These are phyloP conservation scores for Apis cerana DNA, from an alignment of 1,140 invertebrate genomes.

Conservation along the genomic window DNA sequence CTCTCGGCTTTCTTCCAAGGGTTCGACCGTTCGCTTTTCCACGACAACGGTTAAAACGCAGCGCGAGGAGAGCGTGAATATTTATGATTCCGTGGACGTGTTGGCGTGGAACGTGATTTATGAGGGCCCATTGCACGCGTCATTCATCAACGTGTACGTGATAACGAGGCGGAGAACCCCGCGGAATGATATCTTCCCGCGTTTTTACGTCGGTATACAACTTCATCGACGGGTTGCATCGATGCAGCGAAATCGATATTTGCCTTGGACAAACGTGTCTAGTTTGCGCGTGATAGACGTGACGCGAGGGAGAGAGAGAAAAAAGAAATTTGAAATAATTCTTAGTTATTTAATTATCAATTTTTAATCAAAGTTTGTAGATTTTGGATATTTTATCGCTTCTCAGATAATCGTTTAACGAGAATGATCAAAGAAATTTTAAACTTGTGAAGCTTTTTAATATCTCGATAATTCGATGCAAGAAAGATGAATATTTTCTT, in stretches of 20 bases:
- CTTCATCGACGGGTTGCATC: conserved; percentile 21
- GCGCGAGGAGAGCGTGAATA: conserved; percentile 17
- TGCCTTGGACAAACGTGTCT: neutral
- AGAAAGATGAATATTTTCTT: too few relatives aligned
- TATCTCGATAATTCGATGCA: too few relatives aligned
- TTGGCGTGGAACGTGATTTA: conserved; percentile 40
- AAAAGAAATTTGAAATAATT: too few relatives aligned
- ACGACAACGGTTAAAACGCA: conserved; percentile 30
- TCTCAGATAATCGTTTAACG: too few relatives aligned
- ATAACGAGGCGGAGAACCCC: conserved; percentile 17
- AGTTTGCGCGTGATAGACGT: neutral
- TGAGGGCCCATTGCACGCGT: conserved; percentile 24
- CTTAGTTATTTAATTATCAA: too few relatives aligned
- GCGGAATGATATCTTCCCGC: conserved; percentile 11
- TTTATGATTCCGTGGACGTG: conserved; percentile 44
- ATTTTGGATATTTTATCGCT: too few relatives aligned
- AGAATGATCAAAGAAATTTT: too few relatives aligned
- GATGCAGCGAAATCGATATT: conserved; percentile 27
- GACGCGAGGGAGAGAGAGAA: neutral
- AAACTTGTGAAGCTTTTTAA: too few relatives aligned
- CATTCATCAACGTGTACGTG: conserved; percentile 36
- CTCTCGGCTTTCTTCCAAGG: neutral
- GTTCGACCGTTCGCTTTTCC: neutral
- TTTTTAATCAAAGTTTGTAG: too few relatives aligned
- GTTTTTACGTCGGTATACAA: neutral